Evolutionary conservation across 2,888 invertebrate genomes (phyloP), one percentile per base, ranked within the genome.

Genomic region (Heliconius aoede): DNA sequence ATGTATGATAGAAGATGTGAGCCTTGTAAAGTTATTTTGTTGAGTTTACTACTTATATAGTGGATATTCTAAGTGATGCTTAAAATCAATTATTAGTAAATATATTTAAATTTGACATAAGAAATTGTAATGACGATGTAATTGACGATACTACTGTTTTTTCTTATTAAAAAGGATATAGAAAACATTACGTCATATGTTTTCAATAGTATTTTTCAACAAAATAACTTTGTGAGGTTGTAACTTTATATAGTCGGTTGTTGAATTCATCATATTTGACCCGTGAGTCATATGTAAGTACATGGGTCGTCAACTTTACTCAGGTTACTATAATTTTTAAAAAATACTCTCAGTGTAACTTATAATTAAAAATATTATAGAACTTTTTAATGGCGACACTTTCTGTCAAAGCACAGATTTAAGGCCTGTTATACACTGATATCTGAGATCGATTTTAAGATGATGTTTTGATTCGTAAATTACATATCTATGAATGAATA

Each of bases 1-100:
- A 92, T 62, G 67, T 82, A 30, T 83, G 77, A 69, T 80, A 72
- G 40, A 36, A n/a, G 62, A 67, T 15, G 13, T 26, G 13, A 15
- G 5, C 64, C 64, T 64, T 32, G 15, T n/a, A n/a, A 62, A 32
- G 64, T 64, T 24, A 64, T 64, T 64, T n/a, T 36, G 64, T 36
- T 64, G 36, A n/a, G 1, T 32, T n/a, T 64, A 60, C 60, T 26
- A 15, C 15, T 60, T 62, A 18, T 61, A 18, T 61, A 26, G 18
- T 61, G 26, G 21, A 46, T 46, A 21, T 46, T 28, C 26, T 28
- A 28, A 26, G 28, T 61, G 24, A 61, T 61, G n/a, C 21, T 62
- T 8, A 30, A 32, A 62, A n/a, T 26, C 24, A 24, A 24, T 58
- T 9, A 55, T 24, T 58, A 24, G 58, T 58, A 58, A 58, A 58